These are phyloP conservation scores for Lipotes vexillifer DNA, from an alignment of 2,113 vertebrate species.

Conservation along the genomic window DNA sequence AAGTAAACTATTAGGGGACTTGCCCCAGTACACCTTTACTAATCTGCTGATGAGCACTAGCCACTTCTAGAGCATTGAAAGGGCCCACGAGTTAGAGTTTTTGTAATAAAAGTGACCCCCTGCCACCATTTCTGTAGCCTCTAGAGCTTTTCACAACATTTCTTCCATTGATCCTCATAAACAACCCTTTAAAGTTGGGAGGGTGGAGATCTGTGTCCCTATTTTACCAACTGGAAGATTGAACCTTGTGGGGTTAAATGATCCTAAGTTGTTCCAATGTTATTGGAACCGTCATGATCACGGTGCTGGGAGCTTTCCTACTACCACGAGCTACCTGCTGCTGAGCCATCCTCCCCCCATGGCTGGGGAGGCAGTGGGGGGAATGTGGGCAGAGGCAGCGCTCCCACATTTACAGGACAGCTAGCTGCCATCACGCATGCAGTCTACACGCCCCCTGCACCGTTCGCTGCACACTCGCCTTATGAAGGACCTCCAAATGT, in stretches of 20 bases:
- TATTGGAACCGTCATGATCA: not conserved
- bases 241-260: not conserved
- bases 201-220: not conserved
- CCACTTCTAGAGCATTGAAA: not conserved
- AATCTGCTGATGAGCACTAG: not conserved
- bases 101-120: not conserved
- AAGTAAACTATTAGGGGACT: constrained; percentile 38
- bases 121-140: not conserved
- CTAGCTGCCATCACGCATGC: not conserved
- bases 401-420: not conserved
- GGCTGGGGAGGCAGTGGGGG: too few relatives aligned
- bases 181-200: not conserved
- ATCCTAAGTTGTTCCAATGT: not conserved
- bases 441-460: not conserved
- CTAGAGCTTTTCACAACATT: constrained; percentile 14
- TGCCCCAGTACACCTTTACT: constrained; percentile 5
- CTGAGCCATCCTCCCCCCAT: not conserved
- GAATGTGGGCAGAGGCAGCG: not conserved
- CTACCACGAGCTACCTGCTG: not conserved
- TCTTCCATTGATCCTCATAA: constrained; percentile 25
- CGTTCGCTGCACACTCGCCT: not conserved
- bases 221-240: not conserved
- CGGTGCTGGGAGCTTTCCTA: not conserved
- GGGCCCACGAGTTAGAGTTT: not conserved
- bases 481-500: not conserved